These are phyloP conservation scores for Pocillopora damicornis DNA, from an alignment of 64 coral and sea anemone species.

Conservation along the genomic window DNA sequence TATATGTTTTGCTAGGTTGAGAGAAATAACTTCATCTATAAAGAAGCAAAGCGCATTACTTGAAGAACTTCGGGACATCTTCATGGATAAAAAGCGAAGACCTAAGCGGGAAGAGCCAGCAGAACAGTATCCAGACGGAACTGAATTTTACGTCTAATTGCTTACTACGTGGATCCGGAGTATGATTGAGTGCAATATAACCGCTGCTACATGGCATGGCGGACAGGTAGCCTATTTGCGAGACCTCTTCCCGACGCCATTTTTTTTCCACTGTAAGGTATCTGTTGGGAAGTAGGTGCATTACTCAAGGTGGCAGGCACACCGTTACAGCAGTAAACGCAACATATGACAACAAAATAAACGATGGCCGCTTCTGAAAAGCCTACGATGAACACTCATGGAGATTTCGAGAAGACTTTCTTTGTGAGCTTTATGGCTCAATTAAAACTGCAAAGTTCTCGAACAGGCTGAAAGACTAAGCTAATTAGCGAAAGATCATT, in stretches of 20 bases:
- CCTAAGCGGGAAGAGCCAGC: not conserved
- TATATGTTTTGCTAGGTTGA: conserved; percentile 36
- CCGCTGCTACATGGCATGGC: not conserved
- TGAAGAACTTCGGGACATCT: conserved; percentile 53
- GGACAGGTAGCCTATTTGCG: not conserved
- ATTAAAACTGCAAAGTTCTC: too few species aligned
- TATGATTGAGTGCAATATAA: not conserved
- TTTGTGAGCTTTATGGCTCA: too few species aligned
- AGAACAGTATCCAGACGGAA: not conserved
- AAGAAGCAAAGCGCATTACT: conserved; percentile 43
- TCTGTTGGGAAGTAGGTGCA: too few species aligned
- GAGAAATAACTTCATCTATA: conserved; percentile 39
- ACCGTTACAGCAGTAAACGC: too few species aligned
- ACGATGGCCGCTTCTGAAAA: too few species aligned
- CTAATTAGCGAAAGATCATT: too few species aligned
- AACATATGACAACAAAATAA: not conserved
- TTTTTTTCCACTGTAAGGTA: not conserved
- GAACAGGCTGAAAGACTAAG: too few species aligned
- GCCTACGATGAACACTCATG: too few species aligned
- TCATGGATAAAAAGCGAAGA: conserved; percentile 49
- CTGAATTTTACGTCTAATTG: conserved; percentile 12
- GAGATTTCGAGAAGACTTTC: too few species aligned
- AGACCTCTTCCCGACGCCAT: not conserved
- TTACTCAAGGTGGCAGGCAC: too few species aligned
- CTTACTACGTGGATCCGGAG: not conserved